These are phyloP conservation scores for Apis mellifera DNA, from an alignment of 1,140 invertebrate species.

Conservation along the genomic window Amel_HAv3.1 CM009946.2:1803001-1803500, in stretches of 20 bases:
- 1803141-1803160: not conserved
- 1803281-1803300: not conserved
- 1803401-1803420: too few relatives aligned
- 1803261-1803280: not conserved
- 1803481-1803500: too few relatives aligned
- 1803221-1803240: not conserved
- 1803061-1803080: constrained; percentile 24
- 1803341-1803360: not conserved
- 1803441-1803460: too few relatives aligned
- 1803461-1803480: too few relatives aligned
- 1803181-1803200: not conserved
- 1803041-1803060: not conserved
- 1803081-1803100: constrained; percentile 1
- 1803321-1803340: not conserved
- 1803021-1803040: constrained; percentile 55
- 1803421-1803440: too few relatives aligned
- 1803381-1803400: too few relatives aligned
- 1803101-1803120: constrained; percentile 2
- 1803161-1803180: too few relatives aligned
- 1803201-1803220: not conserved
- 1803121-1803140: constrained; percentile 1
- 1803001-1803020: constrained; percentile 38
- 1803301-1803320: not conserved
- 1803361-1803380: too few relatives aligned
- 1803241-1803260: too few relatives aligned